A percentile compares a stretch with the other conserved stretches of the same genome.
Evolutionary conservation across 2,113 vertebrate genomes (phyloP).

Genomic region (Forbesichthys papilliferus): DNA sequence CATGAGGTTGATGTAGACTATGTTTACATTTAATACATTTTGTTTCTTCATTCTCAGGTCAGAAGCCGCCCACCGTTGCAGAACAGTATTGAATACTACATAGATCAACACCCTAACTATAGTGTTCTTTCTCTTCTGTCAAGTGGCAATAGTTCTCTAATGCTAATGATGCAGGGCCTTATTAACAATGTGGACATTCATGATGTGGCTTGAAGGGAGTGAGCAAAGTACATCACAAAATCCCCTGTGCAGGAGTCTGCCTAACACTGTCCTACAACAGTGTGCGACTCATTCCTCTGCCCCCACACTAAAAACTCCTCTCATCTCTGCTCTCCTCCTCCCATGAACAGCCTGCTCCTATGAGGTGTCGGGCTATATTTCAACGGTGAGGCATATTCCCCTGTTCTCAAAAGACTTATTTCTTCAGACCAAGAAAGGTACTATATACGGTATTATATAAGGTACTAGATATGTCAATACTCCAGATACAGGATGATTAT

Average conservation of each 20-base stretch:
- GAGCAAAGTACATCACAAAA: conserved; percentile 60
- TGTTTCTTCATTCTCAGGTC: not conserved
- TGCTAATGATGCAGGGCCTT: conserved; percentile 38
- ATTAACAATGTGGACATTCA: conserved; percentile 34
- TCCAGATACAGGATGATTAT: not conserved
- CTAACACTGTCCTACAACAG: conserved; percentile 47
- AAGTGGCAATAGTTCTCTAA: conserved; percentile 29
- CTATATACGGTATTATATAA: too few species aligned
- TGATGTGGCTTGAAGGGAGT: conserved; percentile 48
- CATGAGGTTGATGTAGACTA: not conserved
- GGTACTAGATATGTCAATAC: too few species aligned
- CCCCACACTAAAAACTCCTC: conserved; percentile 18
- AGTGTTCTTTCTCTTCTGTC: not conserved
- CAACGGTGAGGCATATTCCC: not conserved
- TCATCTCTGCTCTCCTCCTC: not conserved
- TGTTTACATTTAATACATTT: not conserved
- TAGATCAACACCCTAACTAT: not conserved
- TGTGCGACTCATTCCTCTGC: conserved; percentile 35
- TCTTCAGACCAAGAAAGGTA: not conserved
- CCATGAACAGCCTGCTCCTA: not conserved
- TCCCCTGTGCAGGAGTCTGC: conserved; percentile 23
- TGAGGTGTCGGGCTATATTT: not conserved
- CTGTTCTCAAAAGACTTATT: not conserved
- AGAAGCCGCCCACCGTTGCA: not conserved
- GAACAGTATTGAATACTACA: not conserved